Evolutionary conservation across 2,113 vertebrate species (phyloP).

Genomic region (Rhabdornis inornatus): DNA sequence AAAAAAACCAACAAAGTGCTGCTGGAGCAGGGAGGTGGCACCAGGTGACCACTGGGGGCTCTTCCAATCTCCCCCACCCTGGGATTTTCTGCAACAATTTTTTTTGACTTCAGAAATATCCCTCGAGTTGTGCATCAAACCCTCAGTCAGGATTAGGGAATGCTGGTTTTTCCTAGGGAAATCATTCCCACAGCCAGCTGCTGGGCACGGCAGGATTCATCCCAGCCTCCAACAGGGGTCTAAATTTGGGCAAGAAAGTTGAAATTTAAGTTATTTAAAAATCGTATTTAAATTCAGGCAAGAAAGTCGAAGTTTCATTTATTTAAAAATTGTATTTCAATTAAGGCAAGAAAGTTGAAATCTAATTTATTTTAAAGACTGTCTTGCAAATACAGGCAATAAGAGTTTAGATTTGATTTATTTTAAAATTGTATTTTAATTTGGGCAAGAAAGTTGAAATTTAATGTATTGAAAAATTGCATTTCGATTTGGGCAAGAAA

Average conservation of each 20-base stretch:
- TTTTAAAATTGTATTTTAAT: too few relatives aligned
- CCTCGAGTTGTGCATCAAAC: not conserved
- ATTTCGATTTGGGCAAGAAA: not conserved
- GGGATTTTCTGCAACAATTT: not conserved
- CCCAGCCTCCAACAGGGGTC: not conserved
- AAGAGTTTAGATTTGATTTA: not conserved
- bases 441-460: not conserved
- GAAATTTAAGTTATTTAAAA: not conserved
- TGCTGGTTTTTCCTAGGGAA: not conserved
- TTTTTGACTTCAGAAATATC: not conserved
- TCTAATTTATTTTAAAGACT: not conserved
- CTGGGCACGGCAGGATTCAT: not conserved
- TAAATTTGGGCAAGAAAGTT: not conserved
- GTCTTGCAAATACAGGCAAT: not conserved
- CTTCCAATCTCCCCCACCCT: not conserved
- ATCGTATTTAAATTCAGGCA: not conserved
- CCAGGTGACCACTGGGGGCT: not conserved
- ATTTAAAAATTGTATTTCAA: not conserved
- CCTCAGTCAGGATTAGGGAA: not conserved
- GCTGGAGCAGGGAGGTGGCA: not conserved
- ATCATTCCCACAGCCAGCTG: not conserved
- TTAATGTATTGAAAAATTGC: too few relatives aligned
- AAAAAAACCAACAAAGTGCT: not conserved
- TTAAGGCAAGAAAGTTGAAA: too few relatives aligned
- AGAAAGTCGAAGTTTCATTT: not conserved